Percentiles rank a stretch among this genome's conserved stretches.
Evolutionary conservation across 2,888 invertebrate genomes (phyloP).

Genomic region (Tetragonisca angustula): DNA sequence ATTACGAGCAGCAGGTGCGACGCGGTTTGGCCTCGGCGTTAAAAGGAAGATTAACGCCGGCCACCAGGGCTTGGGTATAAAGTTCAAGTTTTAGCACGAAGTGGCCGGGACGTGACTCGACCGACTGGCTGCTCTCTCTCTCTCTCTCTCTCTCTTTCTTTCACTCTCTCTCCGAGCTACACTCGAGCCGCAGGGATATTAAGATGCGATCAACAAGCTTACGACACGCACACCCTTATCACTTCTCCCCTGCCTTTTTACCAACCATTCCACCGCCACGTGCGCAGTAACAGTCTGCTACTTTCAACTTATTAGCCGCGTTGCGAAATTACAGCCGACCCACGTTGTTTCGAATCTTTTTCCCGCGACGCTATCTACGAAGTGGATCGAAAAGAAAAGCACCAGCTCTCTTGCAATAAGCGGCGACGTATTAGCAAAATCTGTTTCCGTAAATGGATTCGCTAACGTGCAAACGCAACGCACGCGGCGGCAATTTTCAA

Average conservation of each 20-base stretch:
- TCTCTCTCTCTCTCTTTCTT: too few species aligned
- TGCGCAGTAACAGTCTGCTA: background rate
- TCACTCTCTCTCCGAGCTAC: too few species aligned
- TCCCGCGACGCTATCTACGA: background rate
- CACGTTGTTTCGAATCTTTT: background rate
- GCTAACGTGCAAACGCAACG: too few species aligned
- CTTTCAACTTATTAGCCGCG: background rate
- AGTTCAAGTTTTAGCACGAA: slow-evolving; percentile 62
- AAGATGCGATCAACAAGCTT: slow-evolving; percentile 65
- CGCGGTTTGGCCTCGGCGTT: slow-evolving; percentile 42
- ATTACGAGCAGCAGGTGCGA: slow-evolving; percentile 57
- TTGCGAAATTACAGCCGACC: background rate
- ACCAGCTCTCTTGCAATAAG: background rate
- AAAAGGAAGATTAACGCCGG: slow-evolving; percentile 68
- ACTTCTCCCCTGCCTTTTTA: too few species aligned
- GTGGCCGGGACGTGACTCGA: slow-evolving; percentile 56
- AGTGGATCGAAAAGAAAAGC: too few species aligned
- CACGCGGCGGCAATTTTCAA: too few species aligned
- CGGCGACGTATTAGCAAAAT: too few species aligned
- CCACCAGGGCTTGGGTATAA: slow-evolving; percentile 43
- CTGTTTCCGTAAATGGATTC: too few species aligned
- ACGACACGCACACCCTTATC: slow-evolving; percentile 26
- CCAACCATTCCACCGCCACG: background rate
- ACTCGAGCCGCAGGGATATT: slow-evolving; percentile 47
- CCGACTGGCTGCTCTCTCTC: background rate